Evolutionary conservation across 1,140 invertebrate genomes (phyloP).

Genomic region (Piezodorus guildinii): DNA sequence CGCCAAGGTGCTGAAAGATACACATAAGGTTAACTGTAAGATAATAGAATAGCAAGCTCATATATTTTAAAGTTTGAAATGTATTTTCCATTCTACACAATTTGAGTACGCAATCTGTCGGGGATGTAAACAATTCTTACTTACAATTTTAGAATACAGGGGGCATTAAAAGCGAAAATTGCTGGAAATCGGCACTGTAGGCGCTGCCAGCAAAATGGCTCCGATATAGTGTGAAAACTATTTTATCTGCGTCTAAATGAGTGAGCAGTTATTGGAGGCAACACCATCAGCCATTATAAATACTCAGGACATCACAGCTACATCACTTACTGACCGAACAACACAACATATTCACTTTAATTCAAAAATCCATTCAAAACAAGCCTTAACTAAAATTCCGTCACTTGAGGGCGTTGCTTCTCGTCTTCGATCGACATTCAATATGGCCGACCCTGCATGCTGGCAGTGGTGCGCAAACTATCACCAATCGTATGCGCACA

Average conservation of each 20-base stretch:
- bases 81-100: not conserved
- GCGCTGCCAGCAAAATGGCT: slow-evolving; percentile 56
- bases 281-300: too few species aligned
- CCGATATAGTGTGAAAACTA: not conserved
- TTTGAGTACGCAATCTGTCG: slow-evolving; percentile 39
- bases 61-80: too few species aligned
- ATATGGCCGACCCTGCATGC: slow-evolving; percentile 21
- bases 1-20: too few species aligned
- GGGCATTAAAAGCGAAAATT: slow-evolving; percentile 58
- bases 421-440: slow-evolving; percentile 17
- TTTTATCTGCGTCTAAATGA: too few species aligned
- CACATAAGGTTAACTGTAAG: too few species aligned
- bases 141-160: slow-evolving; percentile 49
- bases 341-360: too few species aligned
- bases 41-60: too few species aligned
- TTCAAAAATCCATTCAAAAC: slow-evolving; percentile 3
- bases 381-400: slow-evolving; percentile 12
- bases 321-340: too few species aligned
- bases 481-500: not conserved
- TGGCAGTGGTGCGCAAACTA: slow-evolving; percentile 7
- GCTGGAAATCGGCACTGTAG: slow-evolving; percentile 55
- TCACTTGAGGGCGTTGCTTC: slow-evolving; percentile 27
- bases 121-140: slow-evolving; percentile 40
- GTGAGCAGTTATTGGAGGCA: too few species aligned
- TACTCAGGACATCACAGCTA: too few species aligned